Base-by-base conservation (phyloP, 2,113 vertebrate species). In the Vimba vimba region DNA sequence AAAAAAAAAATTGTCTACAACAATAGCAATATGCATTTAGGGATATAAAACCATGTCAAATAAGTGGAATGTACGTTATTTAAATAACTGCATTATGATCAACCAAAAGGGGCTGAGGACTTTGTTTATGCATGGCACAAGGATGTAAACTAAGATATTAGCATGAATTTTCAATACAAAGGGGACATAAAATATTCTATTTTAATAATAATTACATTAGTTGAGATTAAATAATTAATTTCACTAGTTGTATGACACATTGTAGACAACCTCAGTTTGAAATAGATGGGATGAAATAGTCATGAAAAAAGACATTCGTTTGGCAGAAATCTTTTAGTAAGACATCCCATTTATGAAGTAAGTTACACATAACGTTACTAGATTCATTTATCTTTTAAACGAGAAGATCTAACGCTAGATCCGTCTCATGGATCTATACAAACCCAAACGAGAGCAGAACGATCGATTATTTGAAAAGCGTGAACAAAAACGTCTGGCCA, bases 401-500 rank as follows among this genome's bases (percentile, higher is more conserved):
- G 27, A 71, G 25, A n/a, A 76, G 78, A 50, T 39, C 68, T 43
- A 9, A 43, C 8, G 43, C 9, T 43, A 47, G 39, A 81, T 45
- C 25, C 19, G n/a, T 47, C 12, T 81, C 39, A 3, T 36, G 9
- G 8, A 73, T 81, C 23, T 83, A 80, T 64, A 64, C 25, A 79
- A 80, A 76, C 69, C 71, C 78, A 86, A 84, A 85, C 57, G 52
- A 60, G 78, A 82, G 79, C 82, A 89, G 47, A 68, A 76, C 39
- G 75, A 83, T 80, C 66, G 64, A 64, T 69, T 79, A 45, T 57
- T 59, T 64, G 60, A 39, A 69, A 60, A 39, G 45, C 19, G 59
- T 71, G 78, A 82, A 85, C 73, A 82, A 83, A 87, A 90, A 92
- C 92, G 92, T 83, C 91, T 90, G 92, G 90, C 86, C 92, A 90